phyloP scores from a whole-genome alignment of 2,113 vertebrate species.

The Salvelinus alpinus region DNA sequence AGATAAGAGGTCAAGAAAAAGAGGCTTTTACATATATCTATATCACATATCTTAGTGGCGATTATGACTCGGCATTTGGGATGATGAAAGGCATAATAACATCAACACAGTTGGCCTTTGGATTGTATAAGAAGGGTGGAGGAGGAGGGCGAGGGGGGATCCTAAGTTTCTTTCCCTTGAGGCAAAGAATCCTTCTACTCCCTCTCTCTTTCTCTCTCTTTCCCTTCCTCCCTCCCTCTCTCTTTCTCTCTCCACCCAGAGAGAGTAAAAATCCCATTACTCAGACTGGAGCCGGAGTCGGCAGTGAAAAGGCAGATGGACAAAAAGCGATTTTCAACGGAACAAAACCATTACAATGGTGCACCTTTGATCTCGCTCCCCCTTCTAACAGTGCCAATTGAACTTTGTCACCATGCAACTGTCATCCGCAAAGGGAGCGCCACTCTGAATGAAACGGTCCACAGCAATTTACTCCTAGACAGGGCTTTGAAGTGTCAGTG shows the following conservation, averaged over 20 bases:
- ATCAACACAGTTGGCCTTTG: conserved; percentile 67
- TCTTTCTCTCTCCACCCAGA: conserved; percentile 55
- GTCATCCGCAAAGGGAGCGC: conserved; percentile 87
- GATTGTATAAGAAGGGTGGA: conserved; percentile 57
- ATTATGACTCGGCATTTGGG: conserved; percentile 53
- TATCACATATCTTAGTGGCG: conserved; percentile 51
- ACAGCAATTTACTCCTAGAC: conserved; percentile 88
- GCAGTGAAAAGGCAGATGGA: conserved; percentile 84
- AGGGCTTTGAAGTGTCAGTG: conserved; percentile 92
- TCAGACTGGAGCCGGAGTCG: conserved; percentile 83
- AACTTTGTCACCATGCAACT: conserved; percentile 94
- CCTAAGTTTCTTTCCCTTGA: conserved; percentile 64
- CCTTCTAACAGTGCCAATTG: conserved; percentile 90
- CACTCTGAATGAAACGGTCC: conserved; percentile 93
- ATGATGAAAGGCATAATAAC: conserved; percentile 65
- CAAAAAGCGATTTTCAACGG: conserved; percentile 98
- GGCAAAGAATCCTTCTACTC: conserved; percentile 65
- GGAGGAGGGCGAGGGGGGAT: conserved; percentile 2
- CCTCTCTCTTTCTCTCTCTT: conserved; percentile 5
- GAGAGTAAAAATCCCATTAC: conserved; percentile 76
- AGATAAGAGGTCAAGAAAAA: background rate
- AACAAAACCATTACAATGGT: conserved; percentile 95
- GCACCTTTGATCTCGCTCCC: conserved; percentile 88
- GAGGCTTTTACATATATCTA: no score
- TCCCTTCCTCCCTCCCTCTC: conserved; percentile 14